Conservation (phyloP, 1,140 invertebrate genomes). For the Drosophila kikkawai region DNA sequence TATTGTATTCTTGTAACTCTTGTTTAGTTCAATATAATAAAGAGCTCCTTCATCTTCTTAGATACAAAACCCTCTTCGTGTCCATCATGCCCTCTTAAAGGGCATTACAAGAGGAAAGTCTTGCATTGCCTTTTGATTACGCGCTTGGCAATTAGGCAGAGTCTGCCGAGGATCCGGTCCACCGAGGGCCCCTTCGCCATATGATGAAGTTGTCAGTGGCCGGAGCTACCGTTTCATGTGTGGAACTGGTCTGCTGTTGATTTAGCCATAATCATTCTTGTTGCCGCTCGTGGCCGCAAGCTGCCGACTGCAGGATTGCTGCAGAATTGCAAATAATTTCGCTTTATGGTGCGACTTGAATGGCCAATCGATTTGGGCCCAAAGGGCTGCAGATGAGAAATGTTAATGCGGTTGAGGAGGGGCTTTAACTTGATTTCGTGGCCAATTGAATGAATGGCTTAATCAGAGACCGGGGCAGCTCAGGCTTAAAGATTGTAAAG, state of each 20-base stretch:
- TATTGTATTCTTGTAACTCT: too few species aligned
- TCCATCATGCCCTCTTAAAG: conserved; percentile 9
- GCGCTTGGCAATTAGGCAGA: conserved; percentile 69
- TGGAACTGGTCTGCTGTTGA: conserved; percentile 55
- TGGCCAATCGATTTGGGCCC: conserved; percentile 44
- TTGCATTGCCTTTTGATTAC: conserved; percentile 74
- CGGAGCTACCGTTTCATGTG: conserved; percentile 68
- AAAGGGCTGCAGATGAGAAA: conserved; percentile 41
- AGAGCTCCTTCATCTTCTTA: neutral
- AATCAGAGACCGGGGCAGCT: conserved; percentile 22
- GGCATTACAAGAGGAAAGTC: conserved; percentile 14
- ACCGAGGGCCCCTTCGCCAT: conserved; percentile 33
- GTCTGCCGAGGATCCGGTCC: conserved; percentile 17
- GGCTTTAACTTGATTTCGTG: conserved; percentile 20
- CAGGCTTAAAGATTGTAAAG: conserved; percentile 26
- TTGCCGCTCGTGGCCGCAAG: conserved; percentile 32
- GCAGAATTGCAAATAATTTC: conserved; percentile 46
- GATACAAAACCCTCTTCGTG: neutral
- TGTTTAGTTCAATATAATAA: too few species aligned
- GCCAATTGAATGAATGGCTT: conserved; percentile 46
- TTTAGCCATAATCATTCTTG: conserved; percentile 63
- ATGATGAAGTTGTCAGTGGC: conserved; percentile 81
- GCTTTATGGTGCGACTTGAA: conserved; percentile 39
- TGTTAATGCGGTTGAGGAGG: conserved; percentile 26
- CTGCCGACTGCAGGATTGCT: conserved; percentile 28